phyloP scores from a whole-genome alignment of 2,113 vertebrate genomes.

The Bos javanicus region DNA sequence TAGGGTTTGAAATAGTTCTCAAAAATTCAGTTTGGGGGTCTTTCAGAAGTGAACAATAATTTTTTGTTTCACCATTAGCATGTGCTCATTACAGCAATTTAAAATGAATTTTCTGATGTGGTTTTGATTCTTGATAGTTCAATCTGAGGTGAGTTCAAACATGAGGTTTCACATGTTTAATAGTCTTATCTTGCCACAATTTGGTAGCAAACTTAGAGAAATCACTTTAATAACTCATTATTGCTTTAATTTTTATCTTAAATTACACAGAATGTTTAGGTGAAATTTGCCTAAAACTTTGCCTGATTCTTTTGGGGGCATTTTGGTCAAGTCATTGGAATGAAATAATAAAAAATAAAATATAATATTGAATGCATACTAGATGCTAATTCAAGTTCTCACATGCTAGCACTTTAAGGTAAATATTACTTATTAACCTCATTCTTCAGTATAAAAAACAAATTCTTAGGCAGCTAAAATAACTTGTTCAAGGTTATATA shows the following conservation, averaged over 20 bases:
- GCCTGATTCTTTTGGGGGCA: background rate
- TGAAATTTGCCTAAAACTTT: background rate
- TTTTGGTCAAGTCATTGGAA: background rate
- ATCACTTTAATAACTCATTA: background rate
- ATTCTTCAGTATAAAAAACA: background rate
- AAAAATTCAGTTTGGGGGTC: background rate
- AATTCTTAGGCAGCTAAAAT: background rate
- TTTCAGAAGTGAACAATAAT: background rate
- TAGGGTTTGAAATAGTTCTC: background rate
- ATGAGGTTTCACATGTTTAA: background rate
- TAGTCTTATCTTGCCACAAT: background rate
- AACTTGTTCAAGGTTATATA: background rate
- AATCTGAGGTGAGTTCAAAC: background rate
- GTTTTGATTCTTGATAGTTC: background rate
- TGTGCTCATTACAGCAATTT: background rate
- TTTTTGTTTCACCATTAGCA: background rate
- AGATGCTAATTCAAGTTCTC: background rate
- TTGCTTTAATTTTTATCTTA: conserved; percentile 21
- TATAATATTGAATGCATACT: background rate
- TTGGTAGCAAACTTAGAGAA: background rate
- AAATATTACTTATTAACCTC: background rate
- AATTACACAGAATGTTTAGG: background rate
- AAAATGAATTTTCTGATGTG: background rate
- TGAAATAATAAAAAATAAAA: background rate
- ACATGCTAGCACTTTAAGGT: background rate